A percentile compares a stretch with the other conserved stretches of the same genome.
Evolutionary conservation across 2,888 invertebrate species (phyloP).

Genomic region (Oxystoma pomonae): DNA sequence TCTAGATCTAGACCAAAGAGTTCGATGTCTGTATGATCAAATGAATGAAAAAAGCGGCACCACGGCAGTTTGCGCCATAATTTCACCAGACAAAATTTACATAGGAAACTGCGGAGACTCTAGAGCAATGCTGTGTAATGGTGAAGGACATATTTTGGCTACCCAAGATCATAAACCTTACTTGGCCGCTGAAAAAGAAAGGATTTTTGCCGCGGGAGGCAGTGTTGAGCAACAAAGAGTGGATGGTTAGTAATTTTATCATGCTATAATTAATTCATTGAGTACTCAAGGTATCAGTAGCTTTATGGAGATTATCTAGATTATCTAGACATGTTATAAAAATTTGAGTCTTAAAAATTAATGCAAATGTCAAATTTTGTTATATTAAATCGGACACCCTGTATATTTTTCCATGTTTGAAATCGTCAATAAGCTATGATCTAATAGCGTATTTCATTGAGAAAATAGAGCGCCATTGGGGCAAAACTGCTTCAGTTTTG

Average conservation of each 20-base stretch:
- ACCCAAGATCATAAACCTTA: constrained; percentile 96
- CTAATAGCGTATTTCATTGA: no score
- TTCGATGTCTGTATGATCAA: not conserved
- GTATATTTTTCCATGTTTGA: no score
- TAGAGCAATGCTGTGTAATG: constrained; percentile 84
- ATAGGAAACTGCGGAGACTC: constrained; percentile 96
- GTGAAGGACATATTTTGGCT: constrained; percentile 77
- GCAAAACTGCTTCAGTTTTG: no score
- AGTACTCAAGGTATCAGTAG: no score
- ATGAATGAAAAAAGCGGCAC: constrained; percentile 86
- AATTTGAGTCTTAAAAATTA: no score
- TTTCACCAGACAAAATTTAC: constrained; percentile 81
- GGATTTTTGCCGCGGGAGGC: constrained; percentile 87
- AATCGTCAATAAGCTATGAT: no score
- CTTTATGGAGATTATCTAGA: no score
- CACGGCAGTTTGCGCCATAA: constrained; percentile 96
- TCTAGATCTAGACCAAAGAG: not conserved
- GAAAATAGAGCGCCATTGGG: no score
- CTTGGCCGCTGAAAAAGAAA: constrained; percentile 84
- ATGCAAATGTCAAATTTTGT: no score
- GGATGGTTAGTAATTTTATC: constrained; percentile 80
- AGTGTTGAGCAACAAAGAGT: constrained; percentile 97
- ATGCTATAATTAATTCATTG: no score
- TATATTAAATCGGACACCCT: no score
- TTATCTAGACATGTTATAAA: no score